These are phyloP conservation scores for Idaea aversata DNA, from an alignment of 2,888 invertebrate genomes.

Conservation along the genomic window DNA sequence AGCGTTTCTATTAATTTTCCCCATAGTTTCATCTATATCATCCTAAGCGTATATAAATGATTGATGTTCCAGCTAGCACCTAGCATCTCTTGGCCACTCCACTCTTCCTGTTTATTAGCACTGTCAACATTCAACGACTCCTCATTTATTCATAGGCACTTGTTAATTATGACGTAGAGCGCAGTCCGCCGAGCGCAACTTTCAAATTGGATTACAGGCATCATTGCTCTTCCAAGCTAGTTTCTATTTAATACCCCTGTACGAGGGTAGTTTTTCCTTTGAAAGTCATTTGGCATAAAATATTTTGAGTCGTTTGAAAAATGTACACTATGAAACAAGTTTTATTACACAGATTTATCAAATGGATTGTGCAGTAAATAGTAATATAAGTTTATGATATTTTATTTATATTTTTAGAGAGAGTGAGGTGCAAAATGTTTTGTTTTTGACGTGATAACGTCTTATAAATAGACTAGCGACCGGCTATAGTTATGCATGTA, in stretches of 20 bases:
- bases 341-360: not conserved
- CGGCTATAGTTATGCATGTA: no score
- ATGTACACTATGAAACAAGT: not conserved
- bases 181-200: slow-evolving; percentile 49
- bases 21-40: not conserved
- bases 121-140: slow-evolving; percentile 36
- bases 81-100: slow-evolving; percentile 1
- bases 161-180: slow-evolving; percentile 62
- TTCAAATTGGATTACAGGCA: slow-evolving; percentile 65
- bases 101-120: slow-evolving; percentile 19
- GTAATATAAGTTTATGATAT: not conserved
- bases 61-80: not conserved
- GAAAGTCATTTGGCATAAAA: slow-evolving; percentile 1
- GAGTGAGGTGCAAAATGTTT: not conserved
- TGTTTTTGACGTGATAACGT: not conserved
- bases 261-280: not conserved
- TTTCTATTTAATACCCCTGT: slow-evolving; percentile 33
- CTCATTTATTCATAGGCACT: slow-evolving; percentile 64
- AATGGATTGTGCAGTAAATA: not conserved
- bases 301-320: slow-evolving; percentile 1
- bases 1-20: not conserved
- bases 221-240: slow-evolving; percentile 42
- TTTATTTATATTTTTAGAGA: slow-evolving; percentile 18
- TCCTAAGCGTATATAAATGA: not conserved
- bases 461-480: no score